phyloP scores from a whole-genome alignment of 2,888 invertebrate species.

The Rhingia campestris region DNA sequence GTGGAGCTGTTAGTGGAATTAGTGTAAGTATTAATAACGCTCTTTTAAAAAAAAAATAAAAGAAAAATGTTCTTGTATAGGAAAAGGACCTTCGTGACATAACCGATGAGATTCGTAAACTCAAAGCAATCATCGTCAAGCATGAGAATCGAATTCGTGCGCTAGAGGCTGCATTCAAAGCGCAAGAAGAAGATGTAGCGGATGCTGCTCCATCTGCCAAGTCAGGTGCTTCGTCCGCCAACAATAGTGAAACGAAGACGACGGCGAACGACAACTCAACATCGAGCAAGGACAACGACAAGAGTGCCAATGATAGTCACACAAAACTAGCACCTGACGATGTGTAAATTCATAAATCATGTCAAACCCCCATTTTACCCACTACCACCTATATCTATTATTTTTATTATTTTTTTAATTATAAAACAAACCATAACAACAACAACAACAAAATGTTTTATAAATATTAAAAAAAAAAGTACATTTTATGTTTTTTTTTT shows the following conservation, averaged over 20 bases:
- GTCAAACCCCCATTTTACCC: neutral
- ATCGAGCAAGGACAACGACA: constrained; percentile 75
- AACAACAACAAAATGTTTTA: constrained; percentile 66
- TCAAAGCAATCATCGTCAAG: constrained; percentile 96
- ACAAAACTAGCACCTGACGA: constrained; percentile 79
- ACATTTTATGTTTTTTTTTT: neutral
- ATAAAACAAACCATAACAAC: constrained; percentile 62
- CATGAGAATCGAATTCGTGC: constrained; percentile 89
- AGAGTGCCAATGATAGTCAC: constrained; percentile 75
- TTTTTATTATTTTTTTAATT: constrained; percentile 62
- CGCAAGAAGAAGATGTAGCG: constrained; percentile 79
- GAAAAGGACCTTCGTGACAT: constrained; percentile 89
- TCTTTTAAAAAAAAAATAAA: no score
- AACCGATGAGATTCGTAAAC: constrained; percentile 93
- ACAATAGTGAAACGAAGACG: constrained; percentile 74
- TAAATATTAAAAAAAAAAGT: constrained; percentile 49
- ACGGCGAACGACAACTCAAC: constrained; percentile 68
- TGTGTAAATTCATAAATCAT: constrained; percentile 76
- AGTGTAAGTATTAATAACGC: constrained; percentile 80
- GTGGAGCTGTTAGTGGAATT: constrained; percentile 77
- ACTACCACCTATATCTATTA: constrained; percentile 68
- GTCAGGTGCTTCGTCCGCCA: constrained; percentile 73
- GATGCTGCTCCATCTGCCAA: constrained; percentile 55
- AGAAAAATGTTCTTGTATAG: constrained; percentile 76
- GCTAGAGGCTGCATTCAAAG: constrained; percentile 81